These are phyloP conservation scores for Odontophorus gujanensis DNA, from an alignment of 2,113 vertebrate species.

Conservation along the genomic window DNA sequence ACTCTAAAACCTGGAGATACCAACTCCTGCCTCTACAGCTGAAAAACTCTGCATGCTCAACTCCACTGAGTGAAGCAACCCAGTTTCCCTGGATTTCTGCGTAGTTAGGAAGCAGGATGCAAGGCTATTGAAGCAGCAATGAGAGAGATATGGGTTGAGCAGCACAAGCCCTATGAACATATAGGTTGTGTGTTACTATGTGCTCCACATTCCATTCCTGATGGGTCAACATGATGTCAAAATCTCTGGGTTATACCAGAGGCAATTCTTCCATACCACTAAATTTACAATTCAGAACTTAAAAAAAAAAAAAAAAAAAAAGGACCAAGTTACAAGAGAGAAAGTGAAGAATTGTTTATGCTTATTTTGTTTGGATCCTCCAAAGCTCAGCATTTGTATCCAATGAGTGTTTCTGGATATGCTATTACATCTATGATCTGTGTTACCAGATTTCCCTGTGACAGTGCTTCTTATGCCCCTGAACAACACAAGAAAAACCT, in stretches of 20 bases:
- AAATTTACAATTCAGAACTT: not conserved
- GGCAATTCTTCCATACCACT: not conserved
- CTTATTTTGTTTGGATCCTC: not conserved
- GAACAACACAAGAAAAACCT: constrained; percentile 13
- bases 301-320: too few species aligned
- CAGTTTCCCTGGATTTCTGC: not conserved
- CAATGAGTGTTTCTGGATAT: not conserved
- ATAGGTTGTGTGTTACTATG: accelerated
- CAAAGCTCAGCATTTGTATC: not conserved
- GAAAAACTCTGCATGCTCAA: not conserved
- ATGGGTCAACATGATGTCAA: not conserved
- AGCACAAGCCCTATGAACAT: not conserved
- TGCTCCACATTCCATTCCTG: not conserved
- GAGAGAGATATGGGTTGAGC: not conserved
- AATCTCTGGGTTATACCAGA: not conserved
- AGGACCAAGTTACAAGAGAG: not conserved
- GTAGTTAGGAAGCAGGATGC: not conserved
- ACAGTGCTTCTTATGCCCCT: not conserved
- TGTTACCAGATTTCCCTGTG: constrained; percentile 16
- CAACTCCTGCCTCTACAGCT: not conserved
- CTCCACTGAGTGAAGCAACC: not conserved
- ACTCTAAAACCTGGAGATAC: not conserved
- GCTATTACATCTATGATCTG: not conserved
- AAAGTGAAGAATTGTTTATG: not conserved
- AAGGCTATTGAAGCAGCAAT: not conserved